A percentile compares a stretch with the other conserved stretches of the same genome.
Conservation (phyloP, 2,113 vertebrate genomes). For the Crypturellus undulatus region DNA sequence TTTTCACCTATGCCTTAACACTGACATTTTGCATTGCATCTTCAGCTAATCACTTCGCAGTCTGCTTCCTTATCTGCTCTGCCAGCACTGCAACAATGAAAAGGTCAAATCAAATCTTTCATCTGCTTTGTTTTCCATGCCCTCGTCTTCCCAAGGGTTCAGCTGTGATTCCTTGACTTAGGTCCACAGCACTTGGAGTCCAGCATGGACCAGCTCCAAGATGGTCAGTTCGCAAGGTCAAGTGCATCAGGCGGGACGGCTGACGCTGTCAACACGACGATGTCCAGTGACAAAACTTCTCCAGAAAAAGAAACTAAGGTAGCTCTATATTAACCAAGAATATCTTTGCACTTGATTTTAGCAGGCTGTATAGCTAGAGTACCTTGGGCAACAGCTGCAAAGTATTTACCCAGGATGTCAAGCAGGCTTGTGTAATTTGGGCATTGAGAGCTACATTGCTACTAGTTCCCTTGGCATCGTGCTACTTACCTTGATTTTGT, state of each 20-base stretch:
- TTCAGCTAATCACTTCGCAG: not conserved
- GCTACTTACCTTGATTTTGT: not conserved
- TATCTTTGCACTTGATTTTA: not conserved
- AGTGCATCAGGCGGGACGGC: not conserved
- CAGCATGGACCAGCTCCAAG: fast-evolving
- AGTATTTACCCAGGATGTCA: not conserved
- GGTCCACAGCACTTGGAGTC: not conserved
- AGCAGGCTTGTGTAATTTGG: not conserved
- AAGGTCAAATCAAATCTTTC: not conserved
- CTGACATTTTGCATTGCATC: not conserved
- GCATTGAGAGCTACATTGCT: not conserved
- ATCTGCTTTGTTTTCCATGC: not conserved
- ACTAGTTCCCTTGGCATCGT: not conserved
- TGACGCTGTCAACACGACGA: not conserved
- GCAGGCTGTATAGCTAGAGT: not conserved
- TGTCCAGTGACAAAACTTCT: not conserved
- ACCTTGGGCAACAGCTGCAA: not conserved
- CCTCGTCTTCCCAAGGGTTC: not conserved
- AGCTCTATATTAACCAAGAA: not conserved
- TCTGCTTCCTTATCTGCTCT: not conserved
- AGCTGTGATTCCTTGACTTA: not conserved
- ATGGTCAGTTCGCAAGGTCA: not conserved
- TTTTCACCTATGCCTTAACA: not conserved
- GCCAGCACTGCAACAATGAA: not conserved
- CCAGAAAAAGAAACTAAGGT: not conserved